Percentiles rank a stretch among this genome's conserved stretches.
Evolutionary conservation across 2,888 invertebrate genomes (phyloP).

Genomic region (Antitype chi): DNA sequence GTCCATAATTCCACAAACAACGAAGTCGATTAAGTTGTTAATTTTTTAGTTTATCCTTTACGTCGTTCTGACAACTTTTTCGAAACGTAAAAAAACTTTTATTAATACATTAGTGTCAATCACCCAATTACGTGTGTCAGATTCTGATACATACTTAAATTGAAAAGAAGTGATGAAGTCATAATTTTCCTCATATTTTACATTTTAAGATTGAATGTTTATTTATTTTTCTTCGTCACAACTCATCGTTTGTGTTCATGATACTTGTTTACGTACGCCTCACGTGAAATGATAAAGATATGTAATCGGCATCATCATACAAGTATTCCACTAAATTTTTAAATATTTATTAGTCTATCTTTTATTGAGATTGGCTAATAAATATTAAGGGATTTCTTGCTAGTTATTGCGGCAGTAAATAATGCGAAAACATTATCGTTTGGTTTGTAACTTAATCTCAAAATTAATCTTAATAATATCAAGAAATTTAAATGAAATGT

Average conservation of each 20-base stretch:
- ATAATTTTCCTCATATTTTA: conserved; percentile 43
- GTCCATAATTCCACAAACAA: conserved; percentile 3
- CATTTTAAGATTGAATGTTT: conserved; percentile 55
- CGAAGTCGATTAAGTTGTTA: conserved; percentile 34
- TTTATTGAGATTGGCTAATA: conserved; percentile 49
- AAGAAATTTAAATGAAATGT: background rate
- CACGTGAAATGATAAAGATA: conserved; percentile 40
- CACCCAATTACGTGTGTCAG: conserved; percentile 40
- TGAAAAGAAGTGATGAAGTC: conserved; percentile 46
- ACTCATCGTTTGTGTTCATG: conserved; percentile 55
- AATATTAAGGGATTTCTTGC: conserved; percentile 23
- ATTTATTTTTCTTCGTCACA: conserved; percentile 60
- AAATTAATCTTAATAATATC: conserved; percentile 1
- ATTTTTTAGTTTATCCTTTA: conserved; percentile 33
- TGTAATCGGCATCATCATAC: conserved; percentile 31
- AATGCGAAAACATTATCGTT: conserved; percentile 24
- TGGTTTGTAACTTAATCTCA: conserved; percentile 3
- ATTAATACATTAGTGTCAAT: conserved; percentile 53
- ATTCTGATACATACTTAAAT: conserved; percentile 30
- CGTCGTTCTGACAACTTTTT: conserved; percentile 27
- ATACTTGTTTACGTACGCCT: conserved; percentile 38
- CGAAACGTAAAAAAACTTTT: conserved; percentile 44
- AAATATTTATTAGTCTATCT: conserved; percentile 44
- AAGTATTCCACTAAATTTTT: conserved; percentile 36
- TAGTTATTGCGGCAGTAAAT: conserved; percentile 27